Evolutionary conservation across 1,140 invertebrate species (phyloP), one percentile per base, ranked within the genome.

Genomic region (Reticulitermes speratus): DNA sequence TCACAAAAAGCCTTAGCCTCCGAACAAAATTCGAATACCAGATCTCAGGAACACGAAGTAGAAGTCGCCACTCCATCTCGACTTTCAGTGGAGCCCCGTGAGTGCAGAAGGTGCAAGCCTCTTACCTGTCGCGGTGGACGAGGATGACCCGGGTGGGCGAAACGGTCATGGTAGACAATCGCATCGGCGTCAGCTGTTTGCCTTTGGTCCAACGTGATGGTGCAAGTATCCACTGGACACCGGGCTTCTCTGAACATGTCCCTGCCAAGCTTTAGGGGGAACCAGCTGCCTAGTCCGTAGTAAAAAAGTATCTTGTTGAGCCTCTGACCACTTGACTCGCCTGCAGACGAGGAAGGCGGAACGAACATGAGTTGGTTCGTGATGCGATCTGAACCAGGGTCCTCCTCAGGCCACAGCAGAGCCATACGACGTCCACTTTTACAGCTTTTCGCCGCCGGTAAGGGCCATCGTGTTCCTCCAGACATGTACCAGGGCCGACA

Each of bases 161-260:
- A 94, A 89, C 97, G 96, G 89, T 98, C 97, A 90, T 97, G 98
- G 91, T 96, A 98, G 16, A 98, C 90, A 85, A 98, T 95, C 82
- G 97, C 96, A 90, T 98, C 97, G 0, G 96, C 97, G 14, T 94
- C 93, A 19, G 90, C 91, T 0, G 96, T 94, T 88, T 96, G 94
- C 65, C 94, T 94, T 7, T 95, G 92, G 88, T 95, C 94, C 2
- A 94, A 93, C 1, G 96, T 96, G 25, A 98, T 91, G 93, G 93
- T 92, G 89, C 97, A 98, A 1, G 96, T 94, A 89, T 94, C 94
- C 2, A 96, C 95, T 0, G 96, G 96, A 89, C 96, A 96, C 81
- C 93, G 91, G 84, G 92, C 90, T 87, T 94, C 93, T 48, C 94
- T 90, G 90, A 97, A 97, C 7, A 94, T 92, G 2, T 94, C 93